Evolutionary conservation across 2,888 invertebrate species (phyloP).

Genomic region (Nephrotoma guestfalica): DNA sequence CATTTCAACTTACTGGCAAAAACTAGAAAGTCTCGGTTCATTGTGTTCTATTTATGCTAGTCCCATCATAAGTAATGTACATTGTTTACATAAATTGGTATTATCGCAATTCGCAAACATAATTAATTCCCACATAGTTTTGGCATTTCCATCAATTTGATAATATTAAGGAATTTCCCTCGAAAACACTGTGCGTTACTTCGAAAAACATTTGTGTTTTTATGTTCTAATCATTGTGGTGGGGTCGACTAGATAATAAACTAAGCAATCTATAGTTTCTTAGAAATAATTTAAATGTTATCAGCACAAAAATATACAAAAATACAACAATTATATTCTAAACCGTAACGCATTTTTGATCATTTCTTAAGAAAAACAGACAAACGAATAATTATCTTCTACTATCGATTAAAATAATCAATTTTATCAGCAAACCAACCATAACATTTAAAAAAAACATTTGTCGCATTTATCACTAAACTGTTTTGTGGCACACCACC

Average conservation of each 20-base stretch:
- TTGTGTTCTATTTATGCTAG: neutral
- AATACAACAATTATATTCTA: neutral
- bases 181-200: neutral
- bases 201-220: neutral
- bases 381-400: neutral
- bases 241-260: neutral
- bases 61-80: neutral
- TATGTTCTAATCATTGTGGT: neutral
- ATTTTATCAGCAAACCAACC: neutral
- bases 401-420: neutral
- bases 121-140: neutral
- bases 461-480: neutral
- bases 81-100: neutral
- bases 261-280: neutral
- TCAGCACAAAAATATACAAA: neutral
- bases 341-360: neutral
- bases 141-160: neutral
- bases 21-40: neutral
- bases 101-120: neutral
- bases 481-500: neutral
- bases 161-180: neutral
- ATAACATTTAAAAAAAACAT: neutral
- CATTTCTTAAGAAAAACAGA: neutral
- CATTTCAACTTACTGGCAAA: neutral
- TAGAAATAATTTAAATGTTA: neutral